phyloP scores from a whole-genome alignment of 1,140 invertebrate species.

The Drosophila punjabiensis region DNA sequence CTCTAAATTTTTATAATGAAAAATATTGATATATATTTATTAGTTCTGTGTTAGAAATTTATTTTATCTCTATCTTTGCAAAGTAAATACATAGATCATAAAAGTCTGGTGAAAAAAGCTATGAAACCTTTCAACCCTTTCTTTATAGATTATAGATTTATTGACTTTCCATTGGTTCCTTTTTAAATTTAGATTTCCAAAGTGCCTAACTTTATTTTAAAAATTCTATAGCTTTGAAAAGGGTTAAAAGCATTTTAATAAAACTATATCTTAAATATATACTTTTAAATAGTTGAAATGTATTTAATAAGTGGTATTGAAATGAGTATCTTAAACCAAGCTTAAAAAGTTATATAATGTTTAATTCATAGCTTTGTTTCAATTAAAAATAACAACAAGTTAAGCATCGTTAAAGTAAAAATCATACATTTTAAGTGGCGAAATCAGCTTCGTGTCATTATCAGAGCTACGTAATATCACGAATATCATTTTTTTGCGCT shows the following conservation, averaged over 20 bases:
- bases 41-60: background rate
- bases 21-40: background rate
- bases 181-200: background rate
- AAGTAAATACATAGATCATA: background rate
- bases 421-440: background rate
- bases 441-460: background rate
- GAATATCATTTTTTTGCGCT: constrained; percentile 9
- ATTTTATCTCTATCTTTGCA: background rate
- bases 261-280: no score
- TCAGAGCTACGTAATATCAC: background rate
- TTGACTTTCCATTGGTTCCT: background rate
- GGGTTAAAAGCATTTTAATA: no score
- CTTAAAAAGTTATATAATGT: background rate
- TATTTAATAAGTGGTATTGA: no score
- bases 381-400: constrained; percentile 1
- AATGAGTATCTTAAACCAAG: background rate
- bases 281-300: background rate
- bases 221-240: no score
- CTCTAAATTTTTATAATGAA: background rate
- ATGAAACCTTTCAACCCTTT: background rate
- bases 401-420: background rate
- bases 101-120: background rate
- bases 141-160: background rate
- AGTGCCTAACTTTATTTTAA: no score
- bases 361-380: background rate